Conservation (phyloP, 2,113 vertebrate genomes). For the Diadophis punctatus region DNA sequence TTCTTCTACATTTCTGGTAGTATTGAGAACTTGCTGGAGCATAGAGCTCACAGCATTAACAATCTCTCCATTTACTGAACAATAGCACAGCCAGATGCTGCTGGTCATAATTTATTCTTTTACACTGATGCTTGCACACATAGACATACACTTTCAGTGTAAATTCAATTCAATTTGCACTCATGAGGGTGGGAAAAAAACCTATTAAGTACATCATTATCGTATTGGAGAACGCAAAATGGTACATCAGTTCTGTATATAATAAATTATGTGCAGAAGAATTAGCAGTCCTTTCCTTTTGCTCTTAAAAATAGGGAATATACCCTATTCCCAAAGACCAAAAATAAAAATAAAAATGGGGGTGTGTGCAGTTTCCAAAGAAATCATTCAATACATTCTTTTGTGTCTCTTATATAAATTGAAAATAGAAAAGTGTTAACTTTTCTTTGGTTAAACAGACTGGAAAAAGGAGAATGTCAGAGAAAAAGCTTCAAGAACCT, state of each 20-base stretch:
- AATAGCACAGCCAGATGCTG: constrained; percentile 9
- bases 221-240: constrained; percentile 11
- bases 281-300: background rate
- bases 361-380: background rate
- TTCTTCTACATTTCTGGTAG: background rate
- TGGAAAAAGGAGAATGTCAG: no score
- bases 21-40: background rate
- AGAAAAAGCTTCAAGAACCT: background rate
- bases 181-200: constrained; percentile 24
- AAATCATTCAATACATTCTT: fast-evolving
- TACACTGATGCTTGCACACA: background rate
- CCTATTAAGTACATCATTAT: background rate
- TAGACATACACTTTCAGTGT: background rate
- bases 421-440: background rate
- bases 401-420: background rate
- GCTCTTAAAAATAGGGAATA: background rate
- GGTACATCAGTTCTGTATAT: background rate
- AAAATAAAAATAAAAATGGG: background rate
- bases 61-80: background rate
- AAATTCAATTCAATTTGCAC: constrained; percentile 41
- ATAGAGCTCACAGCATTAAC: background rate
- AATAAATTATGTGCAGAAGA: background rate
- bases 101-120: constrained; percentile 34
- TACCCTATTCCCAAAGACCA: background rate
- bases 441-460: background rate